A percentile compares a stretch with the other conserved stretches of the same genome.
These are phyloP conservation scores for Caenorhabditis becei DNA, from an alignment of 2,888 invertebrate genomes.

Conservation along the genomic window DNA sequence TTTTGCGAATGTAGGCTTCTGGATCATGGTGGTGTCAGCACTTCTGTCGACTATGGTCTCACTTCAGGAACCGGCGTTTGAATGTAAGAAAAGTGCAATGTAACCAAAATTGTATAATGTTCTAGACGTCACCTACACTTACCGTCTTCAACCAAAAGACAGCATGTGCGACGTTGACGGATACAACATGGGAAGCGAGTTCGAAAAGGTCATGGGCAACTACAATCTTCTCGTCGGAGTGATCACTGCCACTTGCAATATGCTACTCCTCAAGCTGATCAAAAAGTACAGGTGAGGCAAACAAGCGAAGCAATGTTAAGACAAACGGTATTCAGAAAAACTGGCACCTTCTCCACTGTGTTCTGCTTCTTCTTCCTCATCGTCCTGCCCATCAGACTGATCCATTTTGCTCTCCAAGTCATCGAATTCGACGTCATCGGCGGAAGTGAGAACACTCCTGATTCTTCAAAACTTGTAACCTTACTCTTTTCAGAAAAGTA, in stretches of 20 bases:
- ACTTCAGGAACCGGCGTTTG: neutral
- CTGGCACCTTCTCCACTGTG: neutral
- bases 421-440: neutral
- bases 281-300: neutral
- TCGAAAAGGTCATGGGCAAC: neutral
- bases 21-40: neutral
- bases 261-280: neutral
- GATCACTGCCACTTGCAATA: neutral
- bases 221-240: neutral
- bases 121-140: neutral
- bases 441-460: neutral
- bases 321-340: neutral
- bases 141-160: neutral
- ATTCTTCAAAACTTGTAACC: neutral
- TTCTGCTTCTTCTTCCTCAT: slow-evolving; percentile 8
- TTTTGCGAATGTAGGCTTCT: neutral
- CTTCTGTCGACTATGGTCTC: neutral
- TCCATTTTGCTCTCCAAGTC: neutral
- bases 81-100: neutral
- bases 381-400: neutral
- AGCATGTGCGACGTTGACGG: neutral
- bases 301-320: neutral
- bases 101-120: neutral
- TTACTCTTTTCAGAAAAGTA: neutral
- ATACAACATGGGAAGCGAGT: neutral